Evolutionary conservation across 2,888 invertebrate species (phyloP).

Genomic region (Amiota communis): DNA sequence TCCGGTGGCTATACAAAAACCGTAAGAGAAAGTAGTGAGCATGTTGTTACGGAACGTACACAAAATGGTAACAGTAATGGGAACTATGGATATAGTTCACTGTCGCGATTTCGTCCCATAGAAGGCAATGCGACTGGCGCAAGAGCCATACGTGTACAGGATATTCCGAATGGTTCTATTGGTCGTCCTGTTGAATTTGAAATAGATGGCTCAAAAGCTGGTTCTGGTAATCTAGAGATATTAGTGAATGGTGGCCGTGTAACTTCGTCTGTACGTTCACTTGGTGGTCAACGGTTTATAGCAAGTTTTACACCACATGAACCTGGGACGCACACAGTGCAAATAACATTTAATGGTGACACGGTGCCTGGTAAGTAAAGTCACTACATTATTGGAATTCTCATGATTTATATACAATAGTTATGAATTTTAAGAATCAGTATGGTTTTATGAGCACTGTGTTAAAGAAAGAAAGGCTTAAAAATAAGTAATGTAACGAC

Average conservation of each 20-base stretch:
- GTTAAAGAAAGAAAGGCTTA: no score
- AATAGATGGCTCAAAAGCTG: slow-evolving; percentile 96
- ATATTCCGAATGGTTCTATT: slow-evolving; percentile 88
- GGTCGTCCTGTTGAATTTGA: slow-evolving; percentile 96
- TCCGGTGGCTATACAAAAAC: slow-evolving; percentile 72
- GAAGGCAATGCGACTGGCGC: slow-evolving; percentile 83
- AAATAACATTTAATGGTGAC: slow-evolving; percentile 95
- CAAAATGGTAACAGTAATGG: slow-evolving; percentile 52
- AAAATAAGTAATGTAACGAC: no score
- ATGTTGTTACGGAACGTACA: slow-evolving; percentile 70
- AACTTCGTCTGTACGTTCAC: slow-evolving; percentile 92
- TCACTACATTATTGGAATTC: no score
- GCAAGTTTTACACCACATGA: slow-evolving; percentile 96
- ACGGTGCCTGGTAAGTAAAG: slow-evolving; percentile 86
- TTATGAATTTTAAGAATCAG: no score
- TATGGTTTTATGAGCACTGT: no score
- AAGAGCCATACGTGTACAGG: slow-evolving; percentile 87
- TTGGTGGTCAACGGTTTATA: slow-evolving; percentile 90
- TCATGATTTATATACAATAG: no score
- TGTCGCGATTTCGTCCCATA: slow-evolving; percentile 72
- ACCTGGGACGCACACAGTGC: slow-evolving; percentile 87
- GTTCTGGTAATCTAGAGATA: slow-evolving; percentile 96
- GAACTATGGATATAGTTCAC: slow-evolving; percentile 64
- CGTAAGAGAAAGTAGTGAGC: slow-evolving; percentile 72
- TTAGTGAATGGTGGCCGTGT: slow-evolving; percentile 96